Percentiles rank a stretch among this genome's conserved stretches.
Evolutionary conservation across 2,888 invertebrate genomes (phyloP).

Genomic region (Polydesmus complanatus): DNA sequence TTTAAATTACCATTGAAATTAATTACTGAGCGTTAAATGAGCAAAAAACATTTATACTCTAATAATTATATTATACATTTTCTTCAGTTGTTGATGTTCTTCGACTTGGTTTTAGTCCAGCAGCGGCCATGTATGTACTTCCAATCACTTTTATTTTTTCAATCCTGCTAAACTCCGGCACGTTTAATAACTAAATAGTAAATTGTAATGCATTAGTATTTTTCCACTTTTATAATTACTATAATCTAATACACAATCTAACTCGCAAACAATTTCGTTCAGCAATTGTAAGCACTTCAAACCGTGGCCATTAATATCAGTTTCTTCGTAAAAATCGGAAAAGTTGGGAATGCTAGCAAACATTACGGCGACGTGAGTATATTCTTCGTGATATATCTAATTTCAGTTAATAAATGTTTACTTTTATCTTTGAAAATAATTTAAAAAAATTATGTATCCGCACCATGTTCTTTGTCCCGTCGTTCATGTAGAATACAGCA

Average conservation of each 20-base stretch:
- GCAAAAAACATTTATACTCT: not conserved
- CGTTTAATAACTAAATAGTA: slow-evolving; percentile 45
- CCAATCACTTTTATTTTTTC: slow-evolving; percentile 96
- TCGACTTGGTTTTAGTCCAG: slow-evolving; percentile 65
- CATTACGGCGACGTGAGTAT: slow-evolving; percentile 84
- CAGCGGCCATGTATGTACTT: slow-evolving; percentile 95
- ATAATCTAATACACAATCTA: slow-evolving; percentile 84
- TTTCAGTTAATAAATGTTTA: not conserved
- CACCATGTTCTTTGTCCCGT: not conserved
- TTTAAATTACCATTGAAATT: not conserved
- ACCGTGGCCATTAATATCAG: slow-evolving; percentile 38
- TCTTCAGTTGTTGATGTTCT: slow-evolving; percentile 27
- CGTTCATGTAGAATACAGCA: slow-evolving; percentile 39
- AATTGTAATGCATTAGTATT: not conserved
- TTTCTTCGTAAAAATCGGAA: slow-evolving; percentile 49
- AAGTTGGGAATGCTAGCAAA: slow-evolving; percentile 85
- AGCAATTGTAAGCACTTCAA: slow-evolving; percentile 54
- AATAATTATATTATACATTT: not conserved
- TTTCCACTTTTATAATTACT: slow-evolving; percentile 19
- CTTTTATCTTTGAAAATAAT: not conserved
- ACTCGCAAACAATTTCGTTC: slow-evolving; percentile 83
- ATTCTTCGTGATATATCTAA: slow-evolving; percentile 74
- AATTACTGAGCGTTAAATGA: not conserved
- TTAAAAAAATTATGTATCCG: not conserved
- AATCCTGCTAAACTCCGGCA: slow-evolving; percentile 48